Percentiles rank a stretch among this genome's conserved stretches.
Evolutionary conservation across 2,797 vertebrate species (phyloP).

Genomic region (Carapus acus): DNA sequence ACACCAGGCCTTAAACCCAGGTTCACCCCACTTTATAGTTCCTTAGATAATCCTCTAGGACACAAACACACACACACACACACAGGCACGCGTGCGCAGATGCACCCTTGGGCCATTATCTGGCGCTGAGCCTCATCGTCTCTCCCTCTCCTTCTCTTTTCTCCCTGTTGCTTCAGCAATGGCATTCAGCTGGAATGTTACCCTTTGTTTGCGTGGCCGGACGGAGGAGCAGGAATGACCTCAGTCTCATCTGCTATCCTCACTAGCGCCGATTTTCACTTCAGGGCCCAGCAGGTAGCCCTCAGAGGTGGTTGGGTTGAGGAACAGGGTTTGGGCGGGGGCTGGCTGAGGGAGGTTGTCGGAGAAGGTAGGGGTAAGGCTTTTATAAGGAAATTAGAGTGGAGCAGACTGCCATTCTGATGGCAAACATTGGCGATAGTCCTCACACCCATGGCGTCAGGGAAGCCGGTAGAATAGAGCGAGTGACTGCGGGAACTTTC

Average conservation of each 20-base stretch:
- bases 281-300: constrained; percentile 87
- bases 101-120: constrained; percentile 57
- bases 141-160: constrained; percentile 66
- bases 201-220: constrained; percentile 76
- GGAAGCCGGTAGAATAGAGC: constrained; percentile 15
- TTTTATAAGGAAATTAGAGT: constrained; percentile 85
- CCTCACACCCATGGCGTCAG: constrained; percentile 56
- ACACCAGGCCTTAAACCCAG: constrained; percentile 69
- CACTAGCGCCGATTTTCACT: constrained; percentile 83
- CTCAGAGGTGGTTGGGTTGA: neutral
- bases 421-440: constrained; percentile 70
- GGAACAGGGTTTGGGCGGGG: too few species aligned
- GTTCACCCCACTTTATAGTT: constrained; percentile 82
- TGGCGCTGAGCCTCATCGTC: constrained; percentile 46
- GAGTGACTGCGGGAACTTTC: constrained; percentile 57
- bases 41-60: constrained; percentile 80
- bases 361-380: constrained; percentile 40
- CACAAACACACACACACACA: constrained; percentile 4
- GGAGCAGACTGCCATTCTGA: constrained; percentile 66
- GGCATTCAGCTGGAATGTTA: constrained; percentile 87
- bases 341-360: constrained; percentile 22
- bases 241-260: constrained; percentile 83
- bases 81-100: constrained; percentile 28
- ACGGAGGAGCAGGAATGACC: constrained; percentile 75
- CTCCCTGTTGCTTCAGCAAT: constrained; percentile 75